Evolutionary conservation across 2,113 vertebrate genomes (phyloP).

Genomic region (Abramis brama): DNA sequence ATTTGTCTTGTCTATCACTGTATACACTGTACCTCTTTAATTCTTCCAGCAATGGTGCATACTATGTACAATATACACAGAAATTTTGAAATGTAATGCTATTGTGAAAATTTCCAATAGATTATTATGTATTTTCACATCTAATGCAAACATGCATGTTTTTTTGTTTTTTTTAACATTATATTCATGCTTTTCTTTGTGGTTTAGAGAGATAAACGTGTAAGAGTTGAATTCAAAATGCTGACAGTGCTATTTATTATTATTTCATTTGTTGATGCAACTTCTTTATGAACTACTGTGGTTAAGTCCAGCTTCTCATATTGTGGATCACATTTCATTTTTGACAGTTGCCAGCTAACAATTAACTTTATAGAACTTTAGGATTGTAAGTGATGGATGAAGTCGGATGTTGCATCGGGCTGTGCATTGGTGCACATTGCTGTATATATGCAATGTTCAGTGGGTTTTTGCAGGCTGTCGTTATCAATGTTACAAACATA

Average conservation of each 20-base stretch:
- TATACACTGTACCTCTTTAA: neutral
- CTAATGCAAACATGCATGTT: neutral
- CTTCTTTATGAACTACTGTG: neutral
- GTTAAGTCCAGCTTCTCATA: neutral
- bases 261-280: neutral
- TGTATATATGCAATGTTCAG: neutral
- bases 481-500: neutral
- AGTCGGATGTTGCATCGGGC: neutral
- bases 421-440: neutral
- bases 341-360: slow-evolving; percentile 14
- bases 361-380: neutral
- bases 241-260: neutral
- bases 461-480: neutral
- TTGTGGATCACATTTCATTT: neutral
- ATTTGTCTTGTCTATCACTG: slow-evolving; percentile 14
- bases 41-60: neutral
- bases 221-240: neutral
- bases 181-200: neutral
- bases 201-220: neutral
- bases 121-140: no score
- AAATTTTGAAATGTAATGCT: no score
- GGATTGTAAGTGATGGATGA: slow-evolving; percentile 7
- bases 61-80: no score
- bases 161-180: neutral
- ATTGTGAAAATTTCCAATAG: neutral